Evolutionary conservation across 30 jellyfish, hydroid and myxozoan species (phyloP).

Genomic region (Pelagia noctiluca): DNA sequence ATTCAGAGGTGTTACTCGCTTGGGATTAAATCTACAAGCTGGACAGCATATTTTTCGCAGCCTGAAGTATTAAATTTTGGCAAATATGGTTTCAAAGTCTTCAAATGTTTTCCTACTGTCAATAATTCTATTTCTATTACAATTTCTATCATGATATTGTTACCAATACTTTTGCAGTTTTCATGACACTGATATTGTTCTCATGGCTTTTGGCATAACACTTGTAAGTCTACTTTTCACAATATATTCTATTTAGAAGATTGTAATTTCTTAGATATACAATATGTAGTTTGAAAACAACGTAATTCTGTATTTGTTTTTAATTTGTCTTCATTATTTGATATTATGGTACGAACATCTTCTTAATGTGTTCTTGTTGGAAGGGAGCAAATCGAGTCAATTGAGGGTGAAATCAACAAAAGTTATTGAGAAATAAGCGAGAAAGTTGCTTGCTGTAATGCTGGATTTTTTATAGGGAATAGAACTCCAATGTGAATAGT

Average conservation of each 20-base stretch:
- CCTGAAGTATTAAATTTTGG: background rate
- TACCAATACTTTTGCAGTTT: constrained; percentile 39
- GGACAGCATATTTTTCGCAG: background rate
- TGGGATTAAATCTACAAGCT: too few relatives aligned
- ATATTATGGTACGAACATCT: background rate
- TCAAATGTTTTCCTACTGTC: background rate
- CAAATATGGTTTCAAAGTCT: too few relatives aligned
- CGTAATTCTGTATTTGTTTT: background rate
- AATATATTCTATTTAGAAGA: background rate
- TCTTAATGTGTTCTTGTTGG: too few relatives aligned
- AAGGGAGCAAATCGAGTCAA: background rate
- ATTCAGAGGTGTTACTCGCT: background rate
- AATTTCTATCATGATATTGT: too few relatives aligned
- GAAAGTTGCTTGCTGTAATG: background rate
- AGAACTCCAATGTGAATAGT: background rate
- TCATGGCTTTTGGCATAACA: constrained; percentile 82
- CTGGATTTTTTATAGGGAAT: background rate
- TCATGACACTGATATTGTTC: constrained; percentile 86
- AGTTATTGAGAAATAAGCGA: background rate
- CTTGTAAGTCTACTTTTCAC: constrained; percentile 51
- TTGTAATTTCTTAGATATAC: background rate
- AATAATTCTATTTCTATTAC: background rate
- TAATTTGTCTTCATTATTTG: background rate
- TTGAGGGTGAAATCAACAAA: background rate
- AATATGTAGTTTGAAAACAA: background rate